Base-by-base conservation (phyloP, 2,888 invertebrate genomes). In the Deilephila elpenor region DNA sequence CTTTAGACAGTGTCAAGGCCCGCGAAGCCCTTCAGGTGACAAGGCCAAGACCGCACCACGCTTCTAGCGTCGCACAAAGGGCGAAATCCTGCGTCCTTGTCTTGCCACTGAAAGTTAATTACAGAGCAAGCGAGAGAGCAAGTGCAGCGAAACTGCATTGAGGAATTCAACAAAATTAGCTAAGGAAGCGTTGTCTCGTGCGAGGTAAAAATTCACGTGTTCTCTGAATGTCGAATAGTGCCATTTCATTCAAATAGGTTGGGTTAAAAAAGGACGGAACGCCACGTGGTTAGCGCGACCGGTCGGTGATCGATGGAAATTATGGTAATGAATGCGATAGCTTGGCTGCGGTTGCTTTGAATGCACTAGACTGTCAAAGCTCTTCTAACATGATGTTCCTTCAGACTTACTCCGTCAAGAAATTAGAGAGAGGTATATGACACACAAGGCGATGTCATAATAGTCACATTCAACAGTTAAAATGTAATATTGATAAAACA, bases 1-100 rank as follows among this genome's bases (percentile, higher is more conserved):
- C 71, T 51, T 44, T 70, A 71, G 61, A 73, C 71, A 73, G 71
- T 61, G 77, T 77, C 74, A 74, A 74, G 71, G 73, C 56, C 67
- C 71, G 64, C 53, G 87, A 87, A 87, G 78, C 87, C 87, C 80
- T 83, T 73, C 82, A 85, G 79, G 78, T 79, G 80, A 72, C 85
- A 87, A 87, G 86, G 87, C 81, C 86, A 87, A 86, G 86, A 84
- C 74, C 81, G 78, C 29, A n/a, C 34, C 34, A 67, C 67, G 51
- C 17, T 67, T 51, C 14, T 67, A 67, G 67, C 67, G 67, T 17
- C 44, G 51, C 25, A 51, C 51, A 67, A 51, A 67, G 67, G 51
- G 67, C 67, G 25, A 19, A 14, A 17, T 67, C 67, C 51, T 25
- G 51, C 6, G 51, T 51, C 51, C 67, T 67, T 67, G 44, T 67